phyloP scores from a whole-genome alignment of 2,797 vertebrate species.

The Dendrocincla tyrannina region DNA sequence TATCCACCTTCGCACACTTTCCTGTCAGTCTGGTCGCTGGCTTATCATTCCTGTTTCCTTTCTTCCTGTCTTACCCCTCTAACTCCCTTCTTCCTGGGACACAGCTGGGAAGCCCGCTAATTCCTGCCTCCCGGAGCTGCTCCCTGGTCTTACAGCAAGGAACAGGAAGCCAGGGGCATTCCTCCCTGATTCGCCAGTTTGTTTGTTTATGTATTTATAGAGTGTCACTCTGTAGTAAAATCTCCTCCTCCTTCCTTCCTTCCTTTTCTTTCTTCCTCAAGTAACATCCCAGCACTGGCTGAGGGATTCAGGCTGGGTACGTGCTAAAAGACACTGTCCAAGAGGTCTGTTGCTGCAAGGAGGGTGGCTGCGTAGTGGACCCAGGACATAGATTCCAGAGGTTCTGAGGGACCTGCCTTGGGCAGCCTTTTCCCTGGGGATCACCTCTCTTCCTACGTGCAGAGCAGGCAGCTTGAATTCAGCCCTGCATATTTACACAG shows the following conservation, averaged over 20 bases:
- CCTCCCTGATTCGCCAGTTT: neutral
- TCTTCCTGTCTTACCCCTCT: neutral
- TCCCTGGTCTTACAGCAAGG: neutral
- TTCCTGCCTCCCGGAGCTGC: neutral
- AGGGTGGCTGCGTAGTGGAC: neutral
- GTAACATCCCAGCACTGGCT: neutral
- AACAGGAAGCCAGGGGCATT: constrained; percentile 1
- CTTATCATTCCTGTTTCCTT: neutral
- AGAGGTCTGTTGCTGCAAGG: neutral
- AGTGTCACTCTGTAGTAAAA: neutral
- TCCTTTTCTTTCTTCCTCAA: neutral
- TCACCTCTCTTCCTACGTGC: neutral
- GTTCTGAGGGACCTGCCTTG: neutral
- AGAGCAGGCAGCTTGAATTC: neutral
- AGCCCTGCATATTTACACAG: neutral
- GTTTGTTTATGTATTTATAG: constrained; percentile 20
- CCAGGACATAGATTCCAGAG: neutral
- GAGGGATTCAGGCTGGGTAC: neutral
- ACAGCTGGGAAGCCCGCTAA: neutral
- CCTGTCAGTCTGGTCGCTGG: neutral
- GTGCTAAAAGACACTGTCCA: neutral
- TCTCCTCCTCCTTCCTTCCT: neutral
- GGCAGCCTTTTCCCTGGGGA: neutral
- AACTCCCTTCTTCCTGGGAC: neutral
- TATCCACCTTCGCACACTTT: neutral